Percentiles rank a stretch among this genome's conserved stretches.
Evolutionary conservation across 2,797 vertebrate species (phyloP).

Genomic region (Microctenopoma steveboyesi): DNA sequence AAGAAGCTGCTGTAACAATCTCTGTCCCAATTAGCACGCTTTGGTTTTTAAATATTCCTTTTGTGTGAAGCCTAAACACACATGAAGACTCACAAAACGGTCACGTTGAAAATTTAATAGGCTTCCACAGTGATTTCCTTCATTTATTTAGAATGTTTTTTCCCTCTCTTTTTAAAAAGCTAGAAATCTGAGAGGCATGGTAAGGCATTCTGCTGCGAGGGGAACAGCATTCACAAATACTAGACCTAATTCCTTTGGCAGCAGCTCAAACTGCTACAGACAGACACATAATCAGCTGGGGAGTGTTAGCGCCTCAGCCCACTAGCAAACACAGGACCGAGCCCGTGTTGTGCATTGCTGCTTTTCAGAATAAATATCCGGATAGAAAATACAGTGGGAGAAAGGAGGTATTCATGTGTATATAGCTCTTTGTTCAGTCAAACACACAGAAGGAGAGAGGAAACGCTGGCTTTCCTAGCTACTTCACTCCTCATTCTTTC

Average conservation of each 20-base stretch:
- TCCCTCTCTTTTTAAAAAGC: conserved; percentile 63
- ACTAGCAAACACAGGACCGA: conserved; percentile 80
- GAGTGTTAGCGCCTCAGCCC: conserved; percentile 80
- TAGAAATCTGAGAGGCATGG: conserved; percentile 78
- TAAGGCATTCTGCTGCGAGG: conserved; percentile 79
- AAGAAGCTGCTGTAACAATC: conserved; percentile 78
- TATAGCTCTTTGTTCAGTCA: conserved; percentile 79
- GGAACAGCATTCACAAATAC: conserved; percentile 82
- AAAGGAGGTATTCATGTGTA: conserved; percentile 75
- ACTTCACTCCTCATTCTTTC: conserved; percentile 70
- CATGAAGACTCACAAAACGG: conserved; percentile 85
- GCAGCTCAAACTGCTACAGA: conserved; percentile 86
- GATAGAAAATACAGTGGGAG: conserved; percentile 77
- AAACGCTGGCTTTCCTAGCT: conserved; percentile 72
- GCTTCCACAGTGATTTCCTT: conserved; percentile 84
- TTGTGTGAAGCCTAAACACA: conserved; percentile 84
- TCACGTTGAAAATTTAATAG: conserved; percentile 86
- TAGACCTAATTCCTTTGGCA: conserved; percentile 87
- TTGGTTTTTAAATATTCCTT: conserved; percentile 82
- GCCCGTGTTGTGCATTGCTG: conserved; percentile 79
- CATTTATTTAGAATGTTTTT: conserved; percentile 84
- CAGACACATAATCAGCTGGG: conserved; percentile 87
- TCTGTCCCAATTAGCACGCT: conserved; percentile 81
- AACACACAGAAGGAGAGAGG: conserved; percentile 70
- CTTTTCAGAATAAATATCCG: conserved; percentile 81